Evolutionary conservation across 1,140 invertebrate genomes (phyloP).

Genomic region (Procambarus clarkii): DNA sequence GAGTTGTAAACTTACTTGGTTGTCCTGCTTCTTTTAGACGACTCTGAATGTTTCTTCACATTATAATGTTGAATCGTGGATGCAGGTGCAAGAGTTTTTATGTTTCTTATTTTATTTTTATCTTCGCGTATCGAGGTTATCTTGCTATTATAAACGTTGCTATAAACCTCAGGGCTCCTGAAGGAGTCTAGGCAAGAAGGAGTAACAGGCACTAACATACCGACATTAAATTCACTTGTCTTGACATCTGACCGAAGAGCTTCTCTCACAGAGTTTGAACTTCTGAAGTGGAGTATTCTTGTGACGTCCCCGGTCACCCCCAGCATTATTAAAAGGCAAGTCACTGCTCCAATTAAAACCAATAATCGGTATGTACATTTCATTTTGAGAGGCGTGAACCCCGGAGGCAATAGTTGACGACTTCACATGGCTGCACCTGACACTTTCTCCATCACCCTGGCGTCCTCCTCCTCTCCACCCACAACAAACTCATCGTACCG

Average conservation of each 20-base stretch:
- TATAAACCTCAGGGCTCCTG: background rate
- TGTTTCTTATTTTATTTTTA: too few species aligned
- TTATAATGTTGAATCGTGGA: background rate
- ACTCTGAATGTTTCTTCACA: background rate
- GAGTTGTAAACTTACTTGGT: background rate
- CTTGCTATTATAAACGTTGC: background rate
- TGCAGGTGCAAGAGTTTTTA: background rate
- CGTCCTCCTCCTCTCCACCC: too few species aligned
- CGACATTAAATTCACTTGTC: background rate
- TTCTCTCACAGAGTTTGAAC: background rate
- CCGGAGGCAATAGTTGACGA: background rate
- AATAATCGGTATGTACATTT: slow-evolving; percentile 42
- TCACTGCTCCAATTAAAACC: background rate
- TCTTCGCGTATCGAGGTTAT: too few species aligned
- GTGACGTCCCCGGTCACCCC: slow-evolving; percentile 20
- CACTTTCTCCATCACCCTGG: too few species aligned
- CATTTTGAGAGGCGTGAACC: background rate
- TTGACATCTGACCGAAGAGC: background rate
- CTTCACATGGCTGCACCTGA: background rate
- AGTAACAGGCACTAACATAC: background rate
- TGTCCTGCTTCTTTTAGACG: background rate
- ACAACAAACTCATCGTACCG: too few species aligned
- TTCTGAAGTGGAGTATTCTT: slow-evolving; percentile 10
- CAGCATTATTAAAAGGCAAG: slow-evolving; percentile 8
- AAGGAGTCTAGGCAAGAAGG: background rate